Conservation (phyloP, 2,113 vertebrate genomes). For the Archilochus colubris region DNA sequence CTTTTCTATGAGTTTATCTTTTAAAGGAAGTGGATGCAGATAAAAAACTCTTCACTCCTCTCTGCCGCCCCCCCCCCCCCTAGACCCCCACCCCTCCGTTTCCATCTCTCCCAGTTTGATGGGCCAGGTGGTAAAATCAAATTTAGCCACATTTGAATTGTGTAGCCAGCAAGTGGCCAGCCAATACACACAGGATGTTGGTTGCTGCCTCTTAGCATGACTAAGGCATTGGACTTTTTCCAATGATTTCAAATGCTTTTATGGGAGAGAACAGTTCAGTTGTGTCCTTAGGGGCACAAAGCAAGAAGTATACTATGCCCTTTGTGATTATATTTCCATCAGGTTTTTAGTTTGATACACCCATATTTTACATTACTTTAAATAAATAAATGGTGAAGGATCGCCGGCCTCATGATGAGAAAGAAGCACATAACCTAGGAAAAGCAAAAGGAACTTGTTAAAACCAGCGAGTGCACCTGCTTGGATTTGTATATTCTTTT, state of each 20-base stretch:
- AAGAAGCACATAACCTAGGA: neutral
- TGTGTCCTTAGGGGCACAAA: neutral
- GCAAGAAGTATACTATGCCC: neutral
- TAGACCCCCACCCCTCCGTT: too few relatives aligned
- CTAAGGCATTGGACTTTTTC: slow-evolving; percentile 34
- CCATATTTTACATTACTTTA: neutral
- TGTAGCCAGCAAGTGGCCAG: neutral
- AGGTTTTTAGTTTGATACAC: neutral
- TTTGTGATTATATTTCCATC: neutral
- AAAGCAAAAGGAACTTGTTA: neutral
- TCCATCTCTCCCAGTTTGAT: neutral
- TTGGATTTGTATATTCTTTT: neutral
- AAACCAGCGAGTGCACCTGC: neutral
- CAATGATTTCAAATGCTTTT: slow-evolving; percentile 18
- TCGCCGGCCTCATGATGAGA: neutral
- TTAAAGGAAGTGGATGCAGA: neutral
- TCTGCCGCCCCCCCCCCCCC: too few relatives aligned
- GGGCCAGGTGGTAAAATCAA: neutral
- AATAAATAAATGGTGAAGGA: neutral
- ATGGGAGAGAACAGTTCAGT: neutral
- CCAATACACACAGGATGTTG: neutral
- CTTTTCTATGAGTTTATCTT: neutral
- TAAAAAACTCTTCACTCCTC: neutral
- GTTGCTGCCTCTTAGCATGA: slow-evolving; percentile 5
- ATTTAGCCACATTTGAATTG: neutral